Conservation (phyloP, 53 echinoderm and acorn worm genomes). For the Holothuria leucospilota region DNA sequence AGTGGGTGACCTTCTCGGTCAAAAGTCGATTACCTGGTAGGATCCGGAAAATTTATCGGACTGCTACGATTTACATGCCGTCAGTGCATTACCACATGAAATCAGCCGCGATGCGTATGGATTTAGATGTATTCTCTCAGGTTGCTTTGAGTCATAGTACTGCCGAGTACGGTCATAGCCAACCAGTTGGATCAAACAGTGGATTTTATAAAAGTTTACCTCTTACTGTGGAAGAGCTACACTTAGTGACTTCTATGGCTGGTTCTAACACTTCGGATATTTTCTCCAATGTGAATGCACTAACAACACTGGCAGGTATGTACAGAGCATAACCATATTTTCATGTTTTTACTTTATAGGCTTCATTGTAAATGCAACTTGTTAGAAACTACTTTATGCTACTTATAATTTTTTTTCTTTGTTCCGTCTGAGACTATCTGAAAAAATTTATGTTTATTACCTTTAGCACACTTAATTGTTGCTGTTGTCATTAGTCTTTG, state of each 20-base stretch:
- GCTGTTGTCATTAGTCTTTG: no score
- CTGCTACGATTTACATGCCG: constrained; percentile 41
- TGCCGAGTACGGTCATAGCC: constrained; percentile 77
- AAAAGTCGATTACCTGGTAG: constrained; percentile 40
- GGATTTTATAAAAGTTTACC: constrained; percentile 42
- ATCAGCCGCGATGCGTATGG: constrained; percentile 97
- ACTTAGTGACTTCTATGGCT: constrained; percentile 17
- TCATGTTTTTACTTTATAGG: background rate
- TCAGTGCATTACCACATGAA: constrained; percentile 41
- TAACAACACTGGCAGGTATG: constrained; percentile 28
- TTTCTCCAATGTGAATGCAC: constrained; percentile 27
- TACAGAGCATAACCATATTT: background rate
- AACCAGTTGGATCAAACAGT: background rate
- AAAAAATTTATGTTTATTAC: no score
- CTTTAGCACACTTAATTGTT: no score
- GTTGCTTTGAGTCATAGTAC: constrained; percentile 84
- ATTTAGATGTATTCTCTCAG: constrained; percentile 91
- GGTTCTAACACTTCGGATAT: constrained; percentile 41
- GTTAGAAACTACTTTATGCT: no score
- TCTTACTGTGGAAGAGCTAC: constrained; percentile 13
- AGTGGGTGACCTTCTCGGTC: constrained; percentile 42
- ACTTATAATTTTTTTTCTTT: no score
- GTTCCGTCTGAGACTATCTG: no score
- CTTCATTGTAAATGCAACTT: no score
- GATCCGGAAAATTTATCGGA: constrained; percentile 17